Conservation (phyloP, 2,113 vertebrate species). For the Gallinago media region DNA sequence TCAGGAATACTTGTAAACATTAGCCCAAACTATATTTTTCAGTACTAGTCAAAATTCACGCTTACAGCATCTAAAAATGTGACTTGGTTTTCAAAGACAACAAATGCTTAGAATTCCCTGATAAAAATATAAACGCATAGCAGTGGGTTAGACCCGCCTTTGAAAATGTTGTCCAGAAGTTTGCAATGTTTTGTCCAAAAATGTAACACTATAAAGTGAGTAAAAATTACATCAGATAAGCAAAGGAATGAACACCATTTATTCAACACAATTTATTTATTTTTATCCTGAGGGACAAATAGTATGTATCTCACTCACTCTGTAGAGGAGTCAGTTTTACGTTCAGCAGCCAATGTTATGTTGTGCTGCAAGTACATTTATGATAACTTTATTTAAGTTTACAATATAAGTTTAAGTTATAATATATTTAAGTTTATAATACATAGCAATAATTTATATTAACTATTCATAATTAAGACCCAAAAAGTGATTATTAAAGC, state of each 20-base stretch:
- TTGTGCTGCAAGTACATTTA: background rate
- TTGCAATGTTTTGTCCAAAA: background rate
- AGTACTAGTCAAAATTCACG: background rate
- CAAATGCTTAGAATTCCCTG: background rate
- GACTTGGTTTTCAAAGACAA: background rate
- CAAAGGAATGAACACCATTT: background rate
- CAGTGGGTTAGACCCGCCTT: background rate
- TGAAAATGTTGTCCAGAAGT: background rate
- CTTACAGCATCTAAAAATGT: background rate
- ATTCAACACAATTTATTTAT: background rate
- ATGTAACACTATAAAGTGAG: background rate
- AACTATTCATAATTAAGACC: background rate
- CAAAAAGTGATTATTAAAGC: background rate
- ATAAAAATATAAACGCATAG: background rate
- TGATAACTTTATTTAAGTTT: background rate
- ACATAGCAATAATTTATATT: background rate
- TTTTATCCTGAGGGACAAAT: background rate
- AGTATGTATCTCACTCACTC: background rate
- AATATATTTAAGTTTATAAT: background rate
- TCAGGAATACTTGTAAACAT: constrained; percentile 3
- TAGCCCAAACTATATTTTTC: background rate
- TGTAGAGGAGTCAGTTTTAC: background rate
- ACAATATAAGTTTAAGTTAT: too few species aligned
- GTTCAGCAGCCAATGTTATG: background rate
- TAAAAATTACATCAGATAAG: background rate